These are phyloP conservation scores for Empis livida DNA, from an alignment of 2,888 invertebrate species.

Conservation along the genomic window DNA sequence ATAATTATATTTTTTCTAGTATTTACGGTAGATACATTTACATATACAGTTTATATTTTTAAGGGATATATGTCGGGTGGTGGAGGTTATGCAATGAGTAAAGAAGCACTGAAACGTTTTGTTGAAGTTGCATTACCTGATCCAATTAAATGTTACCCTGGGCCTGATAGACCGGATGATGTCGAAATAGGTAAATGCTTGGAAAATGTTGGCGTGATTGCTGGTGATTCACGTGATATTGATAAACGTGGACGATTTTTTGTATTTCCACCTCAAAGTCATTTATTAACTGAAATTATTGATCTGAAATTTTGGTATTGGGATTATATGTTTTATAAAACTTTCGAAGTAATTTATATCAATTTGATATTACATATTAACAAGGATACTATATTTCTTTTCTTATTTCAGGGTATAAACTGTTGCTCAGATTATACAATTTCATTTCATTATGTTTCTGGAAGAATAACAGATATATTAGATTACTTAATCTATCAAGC, in stretches of 20 bases:
- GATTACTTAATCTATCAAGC: too few relatives aligned
- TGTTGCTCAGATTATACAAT: constrained; percentile 88
- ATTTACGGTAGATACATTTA: background rate
- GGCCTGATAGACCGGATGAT: constrained; percentile 39
- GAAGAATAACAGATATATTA: too few relatives aligned
- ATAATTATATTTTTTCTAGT: background rate
- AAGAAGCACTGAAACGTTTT: constrained; percentile 60
- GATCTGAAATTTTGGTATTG: constrained; percentile 80
- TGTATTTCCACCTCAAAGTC: constrained; percentile 81
- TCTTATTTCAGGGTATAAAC: constrained; percentile 51
- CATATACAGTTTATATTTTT: constrained; percentile 15
- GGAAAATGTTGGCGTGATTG: constrained; percentile 65
- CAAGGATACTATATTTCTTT: background rate
- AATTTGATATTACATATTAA: background rate
- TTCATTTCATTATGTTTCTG: constrained; percentile 79
- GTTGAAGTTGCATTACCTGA: constrained; percentile 60
- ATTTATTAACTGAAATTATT: constrained; percentile 75
- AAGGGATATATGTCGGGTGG: constrained; percentile 82
- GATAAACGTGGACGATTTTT: constrained; percentile 80
- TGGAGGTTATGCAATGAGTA: constrained; percentile 83
- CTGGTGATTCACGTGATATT: constrained; percentile 78
- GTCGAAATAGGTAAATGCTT: constrained; percentile 50
- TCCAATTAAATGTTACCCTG: constrained; percentile 33
- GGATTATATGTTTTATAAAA: constrained; percentile 81
- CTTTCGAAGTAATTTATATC: constrained; percentile 53